Conservation (phyloP, 2,797 vertebrate species). For the Falco berigora region DNA sequence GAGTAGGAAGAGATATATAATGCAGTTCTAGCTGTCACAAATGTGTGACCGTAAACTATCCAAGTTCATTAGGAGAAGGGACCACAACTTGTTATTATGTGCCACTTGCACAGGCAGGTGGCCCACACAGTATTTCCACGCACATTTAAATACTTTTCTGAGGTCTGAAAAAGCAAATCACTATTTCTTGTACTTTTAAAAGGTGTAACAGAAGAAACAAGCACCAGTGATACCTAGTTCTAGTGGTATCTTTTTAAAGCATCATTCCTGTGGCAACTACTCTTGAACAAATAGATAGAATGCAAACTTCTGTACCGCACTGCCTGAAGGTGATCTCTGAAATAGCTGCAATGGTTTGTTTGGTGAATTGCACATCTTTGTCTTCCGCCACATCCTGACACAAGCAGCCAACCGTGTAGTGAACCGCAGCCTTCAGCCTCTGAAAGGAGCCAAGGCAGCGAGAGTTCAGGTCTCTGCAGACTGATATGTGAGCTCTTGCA, state of each 20-base stretch:
- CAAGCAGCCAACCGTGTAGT: slow-evolving; percentile 81
- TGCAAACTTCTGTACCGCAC: slow-evolving; percentile 73
- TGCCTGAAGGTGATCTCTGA: slow-evolving; percentile 88
- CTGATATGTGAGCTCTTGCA: accelerated
- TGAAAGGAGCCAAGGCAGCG: slow-evolving; percentile 17
- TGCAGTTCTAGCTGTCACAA: neutral
- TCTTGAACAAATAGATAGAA: neutral
- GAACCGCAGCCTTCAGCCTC: slow-evolving; percentile 87
- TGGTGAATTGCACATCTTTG: slow-evolving; percentile 75
- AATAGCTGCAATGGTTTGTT: slow-evolving; percentile 81
- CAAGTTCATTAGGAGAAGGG: neutral
- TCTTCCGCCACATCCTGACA: slow-evolving; percentile 76
- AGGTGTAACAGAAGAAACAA: accelerated
- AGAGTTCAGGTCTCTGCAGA: neutral
- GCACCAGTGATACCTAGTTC: neutral
- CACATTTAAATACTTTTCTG: neutral
- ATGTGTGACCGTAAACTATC: neutral
- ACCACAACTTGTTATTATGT: accelerated
- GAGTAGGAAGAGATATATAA: neutral
- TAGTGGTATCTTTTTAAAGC: neutral
- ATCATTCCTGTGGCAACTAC: neutral
- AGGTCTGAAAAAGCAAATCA: neutral
- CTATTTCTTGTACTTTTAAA: neutral
- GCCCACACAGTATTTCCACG: neutral
- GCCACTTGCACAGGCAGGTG: neutral